phyloP scores from a whole-genome alignment of 2,113 vertebrate genomes.

The Microcebus jonahi region DNA sequence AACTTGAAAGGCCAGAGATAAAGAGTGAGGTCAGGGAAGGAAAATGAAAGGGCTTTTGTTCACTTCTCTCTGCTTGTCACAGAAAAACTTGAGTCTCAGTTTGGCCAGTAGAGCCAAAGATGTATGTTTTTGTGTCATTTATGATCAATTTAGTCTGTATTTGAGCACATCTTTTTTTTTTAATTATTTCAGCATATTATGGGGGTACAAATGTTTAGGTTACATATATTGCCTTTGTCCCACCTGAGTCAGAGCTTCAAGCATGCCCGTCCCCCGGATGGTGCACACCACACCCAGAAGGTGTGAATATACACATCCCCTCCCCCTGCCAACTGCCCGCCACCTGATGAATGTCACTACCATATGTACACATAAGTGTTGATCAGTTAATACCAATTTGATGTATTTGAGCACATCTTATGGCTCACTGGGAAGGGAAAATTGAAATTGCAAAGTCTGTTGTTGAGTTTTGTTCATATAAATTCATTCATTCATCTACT shows the following conservation, averaged over 20 bases:
- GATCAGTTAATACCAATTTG: no score
- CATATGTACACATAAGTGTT: no score
- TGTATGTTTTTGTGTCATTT: not conserved
- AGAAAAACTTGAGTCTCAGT: not conserved
- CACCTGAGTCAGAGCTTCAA: no score
- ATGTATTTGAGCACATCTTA: not conserved
- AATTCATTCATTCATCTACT: not conserved
- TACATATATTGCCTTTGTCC: no score
- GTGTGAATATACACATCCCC: no score
- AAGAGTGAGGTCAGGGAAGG: not conserved
- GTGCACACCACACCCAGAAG: no score
- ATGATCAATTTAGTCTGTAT: not conserved
- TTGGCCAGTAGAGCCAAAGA: not conserved
- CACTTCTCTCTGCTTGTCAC: not conserved
- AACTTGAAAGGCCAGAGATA: conserved; percentile 49
- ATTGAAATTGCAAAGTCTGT: not conserved
- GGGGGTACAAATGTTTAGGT: no score
- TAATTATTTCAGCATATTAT: no score
- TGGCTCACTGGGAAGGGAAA: not conserved
- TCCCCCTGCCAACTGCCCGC: no score
- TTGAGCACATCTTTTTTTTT: not conserved
- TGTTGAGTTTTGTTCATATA: not conserved
- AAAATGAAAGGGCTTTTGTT: not conserved
- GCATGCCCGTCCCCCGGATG: no score
- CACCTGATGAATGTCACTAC: no score